These are phyloP conservation scores for Danio rerio DNA, from an alignment of 2,113 vertebrate species.

Conservation along the genomic window GRCz12tu NC_133194.1:11148501-11149000, in stretches of 20 bases:
- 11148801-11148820: slow-evolving; percentile 57
- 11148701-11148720: slow-evolving; percentile 14
- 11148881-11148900: slow-evolving; percentile 10
- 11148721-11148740: slow-evolving; percentile 19
- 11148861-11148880: slow-evolving; percentile 21
- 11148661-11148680: slow-evolving; percentile 26
- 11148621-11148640: slow-evolving; percentile 28
- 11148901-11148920: slow-evolving; percentile 39
- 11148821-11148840: slow-evolving; percentile 50
- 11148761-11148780: slow-evolving; percentile 19
- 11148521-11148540: slow-evolving; percentile 19
- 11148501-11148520: slow-evolving; percentile 28
- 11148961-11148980: slow-evolving; percentile 8
- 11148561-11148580: slow-evolving; percentile 7
- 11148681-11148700: background rate
- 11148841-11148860: slow-evolving; percentile 53
- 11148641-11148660: slow-evolving; percentile 5
- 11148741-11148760: slow-evolving; percentile 15
- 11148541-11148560: slow-evolving; percentile 13
- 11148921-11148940: slow-evolving; percentile 49
- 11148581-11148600: slow-evolving; percentile 24
- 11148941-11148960: slow-evolving; percentile 21
- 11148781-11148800: slow-evolving; percentile 57
- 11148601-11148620: slow-evolving; percentile 30
- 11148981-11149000: slow-evolving; percentile 26